Conservation (phyloP, 2,797 vertebrate species). For the Bryconaethiops microstoma region DNA sequence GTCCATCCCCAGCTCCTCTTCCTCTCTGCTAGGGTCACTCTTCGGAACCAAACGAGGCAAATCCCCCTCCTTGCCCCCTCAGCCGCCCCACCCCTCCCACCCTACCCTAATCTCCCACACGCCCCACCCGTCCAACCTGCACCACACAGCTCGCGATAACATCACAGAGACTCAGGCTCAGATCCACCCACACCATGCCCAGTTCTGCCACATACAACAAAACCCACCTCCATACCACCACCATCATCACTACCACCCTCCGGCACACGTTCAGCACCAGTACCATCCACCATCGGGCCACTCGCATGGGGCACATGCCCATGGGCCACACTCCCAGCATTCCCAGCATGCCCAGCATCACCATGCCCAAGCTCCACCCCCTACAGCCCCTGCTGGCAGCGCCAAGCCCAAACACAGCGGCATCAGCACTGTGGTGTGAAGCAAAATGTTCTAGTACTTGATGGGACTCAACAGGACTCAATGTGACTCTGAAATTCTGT, state of each 20-base stretch:
- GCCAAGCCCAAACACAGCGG: slow-evolving; percentile 94
- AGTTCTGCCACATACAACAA: slow-evolving; percentile 87
- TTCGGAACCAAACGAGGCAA: slow-evolving; percentile 90
- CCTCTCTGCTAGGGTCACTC: slow-evolving; percentile 87
- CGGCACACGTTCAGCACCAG: slow-evolving; percentile 86
- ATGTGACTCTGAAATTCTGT: background rate
- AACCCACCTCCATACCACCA: slow-evolving; percentile 94
- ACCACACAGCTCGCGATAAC: slow-evolving; percentile 77
- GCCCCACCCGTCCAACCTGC: slow-evolving; percentile 75
- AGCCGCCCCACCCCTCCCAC: slow-evolving; percentile 70
- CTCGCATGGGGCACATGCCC: slow-evolving; percentile 70
- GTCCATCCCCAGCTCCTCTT: slow-evolving; percentile 90
- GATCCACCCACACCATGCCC: slow-evolving; percentile 80
- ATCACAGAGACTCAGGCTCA: slow-evolving; percentile 67
- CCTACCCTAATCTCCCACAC: slow-evolving; percentile 85
- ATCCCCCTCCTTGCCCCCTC: slow-evolving; percentile 80
- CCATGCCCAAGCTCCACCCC: slow-evolving; percentile 66
- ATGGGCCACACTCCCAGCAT: slow-evolving; percentile 72
- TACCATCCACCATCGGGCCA: slow-evolving; percentile 74
- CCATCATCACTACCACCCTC: slow-evolving; percentile 94
- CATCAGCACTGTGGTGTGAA: slow-evolving; percentile 95
- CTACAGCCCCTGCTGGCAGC: slow-evolving; percentile 77
- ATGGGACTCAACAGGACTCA: background rate
- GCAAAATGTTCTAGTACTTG: background rate
- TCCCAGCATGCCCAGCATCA: slow-evolving; percentile 78